Conservation (phyloP, 2,113 vertebrate genomes). For the Eublepharis macularius region DNA sequence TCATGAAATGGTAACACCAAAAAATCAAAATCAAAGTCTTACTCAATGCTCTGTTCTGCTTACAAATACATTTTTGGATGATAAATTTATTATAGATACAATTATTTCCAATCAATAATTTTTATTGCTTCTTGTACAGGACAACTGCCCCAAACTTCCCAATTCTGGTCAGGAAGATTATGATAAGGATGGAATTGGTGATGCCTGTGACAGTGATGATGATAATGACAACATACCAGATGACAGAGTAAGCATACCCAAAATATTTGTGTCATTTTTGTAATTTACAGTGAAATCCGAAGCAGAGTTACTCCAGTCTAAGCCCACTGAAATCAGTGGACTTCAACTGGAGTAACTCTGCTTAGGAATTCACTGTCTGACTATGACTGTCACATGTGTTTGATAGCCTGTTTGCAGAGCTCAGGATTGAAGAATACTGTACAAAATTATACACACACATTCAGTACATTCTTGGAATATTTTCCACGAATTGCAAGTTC, state of each 20-base stretch:
- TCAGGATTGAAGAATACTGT: background rate
- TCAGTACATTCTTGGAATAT: background rate
- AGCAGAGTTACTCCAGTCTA: too few species aligned
- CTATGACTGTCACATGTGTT: background rate
- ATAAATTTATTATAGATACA: background rate
- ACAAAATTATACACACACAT: background rate
- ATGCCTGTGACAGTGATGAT: conserved; percentile 95
- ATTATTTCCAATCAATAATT: too few species aligned
- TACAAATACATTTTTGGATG: background rate
- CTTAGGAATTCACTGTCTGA: too few species aligned
- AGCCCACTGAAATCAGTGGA: too few species aligned
- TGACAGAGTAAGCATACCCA: conserved; percentile 83
- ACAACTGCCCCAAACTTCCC: conserved; percentile 95
- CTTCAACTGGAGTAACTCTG: too few species aligned
- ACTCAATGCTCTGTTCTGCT: too few species aligned
- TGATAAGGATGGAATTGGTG: conserved; percentile 94
- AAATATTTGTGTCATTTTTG: background rate
- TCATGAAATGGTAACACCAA: background rate
- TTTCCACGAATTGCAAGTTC: background rate
- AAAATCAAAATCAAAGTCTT: background rate
- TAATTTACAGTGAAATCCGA: too few species aligned
- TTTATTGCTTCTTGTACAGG: conserved; percentile 76
- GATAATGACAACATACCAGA: conserved; percentile 95
- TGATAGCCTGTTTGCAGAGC: conserved; percentile 2
- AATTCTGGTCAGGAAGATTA: conserved; percentile 99